Percentiles rank a stretch among this genome's conserved stretches.
Evolutionary conservation across 2,113 vertebrate species (phyloP).

Genomic region (Ptilorrhoa leucosticta): DNA sequence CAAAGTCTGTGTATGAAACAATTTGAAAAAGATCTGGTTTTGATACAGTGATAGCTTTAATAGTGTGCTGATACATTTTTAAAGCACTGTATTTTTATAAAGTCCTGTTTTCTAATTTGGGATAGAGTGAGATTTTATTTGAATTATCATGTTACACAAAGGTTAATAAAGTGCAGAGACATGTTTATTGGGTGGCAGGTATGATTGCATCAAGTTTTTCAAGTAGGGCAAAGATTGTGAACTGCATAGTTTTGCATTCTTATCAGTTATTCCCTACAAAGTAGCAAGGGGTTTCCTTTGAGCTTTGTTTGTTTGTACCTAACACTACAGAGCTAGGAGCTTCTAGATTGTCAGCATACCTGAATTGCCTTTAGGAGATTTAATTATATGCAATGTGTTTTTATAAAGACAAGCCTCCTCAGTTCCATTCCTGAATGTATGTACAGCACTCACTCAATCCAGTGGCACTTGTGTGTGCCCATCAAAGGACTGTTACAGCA

Average conservation of each 20-base stretch:
- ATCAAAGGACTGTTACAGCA: neutral
- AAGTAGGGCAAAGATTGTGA: neutral
- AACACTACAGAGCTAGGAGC: neutral
- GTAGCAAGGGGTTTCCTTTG: neutral
- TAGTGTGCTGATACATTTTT: neutral
- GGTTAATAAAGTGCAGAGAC: neutral
- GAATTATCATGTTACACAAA: neutral
- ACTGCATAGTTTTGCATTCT: neutral
- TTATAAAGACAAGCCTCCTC: neutral
- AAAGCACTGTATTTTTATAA: neutral
- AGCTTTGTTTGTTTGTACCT: neutral
- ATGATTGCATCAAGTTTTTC: neutral
- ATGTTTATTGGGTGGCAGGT: neutral
- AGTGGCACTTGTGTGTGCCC: neutral
- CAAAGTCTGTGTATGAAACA: neutral
- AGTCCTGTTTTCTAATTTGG: neutral
- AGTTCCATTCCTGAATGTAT: neutral
- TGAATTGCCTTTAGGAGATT: neutral
- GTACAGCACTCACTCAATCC: neutral
- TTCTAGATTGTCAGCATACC: neutral
- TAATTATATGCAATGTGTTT: neutral
- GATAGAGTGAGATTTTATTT: neutral
- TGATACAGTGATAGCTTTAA: neutral
- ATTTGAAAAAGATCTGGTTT: neutral
- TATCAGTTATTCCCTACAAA: neutral